Evolutionary conservation across 2,888 invertebrate genomes (phyloP).

Genomic region (Calameuta idolon): DNA sequence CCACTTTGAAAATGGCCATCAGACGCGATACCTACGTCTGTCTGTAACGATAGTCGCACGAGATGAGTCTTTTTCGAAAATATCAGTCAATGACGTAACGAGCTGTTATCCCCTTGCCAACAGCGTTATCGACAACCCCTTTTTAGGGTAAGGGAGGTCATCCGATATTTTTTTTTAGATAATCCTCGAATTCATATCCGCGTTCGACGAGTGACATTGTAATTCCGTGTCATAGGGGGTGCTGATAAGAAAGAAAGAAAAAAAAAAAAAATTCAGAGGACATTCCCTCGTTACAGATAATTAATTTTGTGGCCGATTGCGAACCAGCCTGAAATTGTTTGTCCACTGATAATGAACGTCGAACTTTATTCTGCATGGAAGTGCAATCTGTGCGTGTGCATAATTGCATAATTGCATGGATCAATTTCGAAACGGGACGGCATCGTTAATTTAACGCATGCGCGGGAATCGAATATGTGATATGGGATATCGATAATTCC

Average conservation of each 20-base stretch:
- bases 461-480: not conserved
- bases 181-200: not conserved
- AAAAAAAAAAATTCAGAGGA: too few relatives aligned
- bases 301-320: not conserved
- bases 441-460: not conserved
- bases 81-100: not conserved
- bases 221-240: not conserved
- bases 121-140: not conserved
- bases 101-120: not conserved
- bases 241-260: not conserved
- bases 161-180: not conserved
- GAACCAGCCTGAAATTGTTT: not conserved
- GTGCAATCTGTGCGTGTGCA: not conserved
- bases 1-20: not conserved
- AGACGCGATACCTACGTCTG: not conserved
- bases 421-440: not conserved
- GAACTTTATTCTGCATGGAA: not conserved
- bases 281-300: not conserved
- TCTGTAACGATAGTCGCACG: not conserved
- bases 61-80: not conserved
- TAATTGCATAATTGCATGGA: not conserved
- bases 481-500: not conserved
- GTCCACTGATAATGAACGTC: not conserved
- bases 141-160: not conserved
- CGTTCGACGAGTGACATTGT: not conserved